Percentiles rank a stretch among this genome's conserved stretches.
These are phyloP conservation scores for Osmerus eperlanus DNA, from an alignment of 2,113 vertebrate genomes.

Conservation along the genomic window DNA sequence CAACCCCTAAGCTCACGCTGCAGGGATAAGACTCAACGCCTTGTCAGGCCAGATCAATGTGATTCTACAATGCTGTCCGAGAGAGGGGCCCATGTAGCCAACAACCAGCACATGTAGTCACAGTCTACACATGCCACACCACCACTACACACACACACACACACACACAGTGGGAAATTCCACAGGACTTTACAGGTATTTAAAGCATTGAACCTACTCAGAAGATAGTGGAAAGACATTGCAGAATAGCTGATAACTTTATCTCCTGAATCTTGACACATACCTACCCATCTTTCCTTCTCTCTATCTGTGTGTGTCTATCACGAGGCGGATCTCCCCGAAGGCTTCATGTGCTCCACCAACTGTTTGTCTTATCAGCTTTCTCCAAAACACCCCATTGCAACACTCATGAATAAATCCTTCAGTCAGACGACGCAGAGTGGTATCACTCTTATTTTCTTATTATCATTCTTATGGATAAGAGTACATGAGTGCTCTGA, in stretches of 20 bases:
- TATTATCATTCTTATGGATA: too few relatives aligned
- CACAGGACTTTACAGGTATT: constrained; percentile 39
- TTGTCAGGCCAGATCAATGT: constrained; percentile 78
- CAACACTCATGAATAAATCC: constrained; percentile 63
- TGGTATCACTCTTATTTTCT: not conserved
- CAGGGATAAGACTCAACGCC: constrained; percentile 75
- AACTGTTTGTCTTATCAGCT: constrained; percentile 66
- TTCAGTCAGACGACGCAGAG: constrained; percentile 12
- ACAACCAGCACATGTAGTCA: not conserved
- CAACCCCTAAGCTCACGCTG: constrained; percentile 69
- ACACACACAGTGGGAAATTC: constrained; percentile 15
- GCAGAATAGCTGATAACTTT: constrained; percentile 59
- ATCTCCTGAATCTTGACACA: constrained; percentile 65
- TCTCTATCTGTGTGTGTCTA: constrained; percentile 50
- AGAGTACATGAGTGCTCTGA: not conserved
- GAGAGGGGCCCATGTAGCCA: constrained; percentile 44
- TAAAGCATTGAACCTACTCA: not conserved
- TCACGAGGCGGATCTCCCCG: constrained; percentile 57
- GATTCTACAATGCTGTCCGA: constrained; percentile 71
- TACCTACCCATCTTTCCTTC: constrained; percentile 53
- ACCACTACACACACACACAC: not conserved
- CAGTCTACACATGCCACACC: constrained; percentile 11
- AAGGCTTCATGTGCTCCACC: constrained; percentile 60
- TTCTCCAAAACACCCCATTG: constrained; percentile 64
- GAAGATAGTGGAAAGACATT: constrained; percentile 1